Conservation (phyloP, 1,140 invertebrate genomes). For the Pygmarrhopalites habei region DNA sequence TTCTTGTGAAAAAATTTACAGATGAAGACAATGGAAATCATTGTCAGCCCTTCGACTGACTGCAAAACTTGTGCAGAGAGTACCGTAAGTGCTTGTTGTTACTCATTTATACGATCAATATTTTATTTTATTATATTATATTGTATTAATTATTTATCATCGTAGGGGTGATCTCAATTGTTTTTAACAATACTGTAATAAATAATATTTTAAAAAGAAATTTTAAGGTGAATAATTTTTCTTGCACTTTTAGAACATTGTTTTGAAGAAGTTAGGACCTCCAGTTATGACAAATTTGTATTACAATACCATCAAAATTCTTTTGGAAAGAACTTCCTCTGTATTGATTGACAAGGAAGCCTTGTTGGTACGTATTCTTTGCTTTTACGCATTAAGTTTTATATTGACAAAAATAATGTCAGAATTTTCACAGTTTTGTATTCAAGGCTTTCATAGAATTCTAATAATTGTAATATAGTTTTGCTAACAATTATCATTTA, state of each 20-base stretch:
- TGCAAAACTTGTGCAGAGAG: conserved; percentile 84
- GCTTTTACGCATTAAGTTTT: not conserved
- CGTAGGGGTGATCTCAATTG: no score
- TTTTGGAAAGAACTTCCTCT: conserved; percentile 85
- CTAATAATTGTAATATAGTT: no score
- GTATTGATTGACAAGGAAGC: conserved; percentile 90
- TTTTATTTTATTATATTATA: not conserved
- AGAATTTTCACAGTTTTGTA: no score
- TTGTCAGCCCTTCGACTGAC: conserved; percentile 75
- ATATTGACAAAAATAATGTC: no score
- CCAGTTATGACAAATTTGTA: conserved; percentile 90
- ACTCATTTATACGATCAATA: not conserved
- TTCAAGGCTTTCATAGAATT: no score
- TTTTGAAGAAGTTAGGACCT: conserved; percentile 88
- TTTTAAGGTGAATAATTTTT: no score
- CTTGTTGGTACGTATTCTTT: conserved; percentile 57
- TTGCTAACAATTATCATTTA: no score
- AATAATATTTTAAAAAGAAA: no score
- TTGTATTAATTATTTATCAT: conserved; percentile 13
- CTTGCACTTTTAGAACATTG: conserved; percentile 54
- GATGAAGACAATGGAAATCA: conserved; percentile 74
- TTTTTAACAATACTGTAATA: no score
- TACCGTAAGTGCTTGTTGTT: conserved; percentile 48
- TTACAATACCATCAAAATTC: conserved; percentile 90
- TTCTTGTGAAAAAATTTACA: no score